These are phyloP conservation scores for Saccopteryx leptura DNA, from an alignment of 2,113 vertebrate species.

Conservation along the genomic window DNA sequence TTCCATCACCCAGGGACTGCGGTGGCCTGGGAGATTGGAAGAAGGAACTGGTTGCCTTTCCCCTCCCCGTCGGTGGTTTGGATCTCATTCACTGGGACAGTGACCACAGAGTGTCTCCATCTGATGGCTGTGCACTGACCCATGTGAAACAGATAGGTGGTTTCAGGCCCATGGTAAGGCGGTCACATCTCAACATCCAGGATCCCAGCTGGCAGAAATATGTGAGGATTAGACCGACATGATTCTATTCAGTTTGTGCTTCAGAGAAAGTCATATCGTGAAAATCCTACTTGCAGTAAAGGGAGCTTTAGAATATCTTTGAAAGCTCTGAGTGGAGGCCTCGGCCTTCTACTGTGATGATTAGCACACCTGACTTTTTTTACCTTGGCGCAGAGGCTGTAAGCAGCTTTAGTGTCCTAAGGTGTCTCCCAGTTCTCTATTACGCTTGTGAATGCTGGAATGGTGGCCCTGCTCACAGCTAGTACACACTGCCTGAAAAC, in stretches of 20 bases:
- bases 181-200: constrained; percentile 48
- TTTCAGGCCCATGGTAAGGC: constrained; percentile 44
- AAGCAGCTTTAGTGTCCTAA: not conserved
- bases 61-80: not conserved
- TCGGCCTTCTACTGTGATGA: not conserved
- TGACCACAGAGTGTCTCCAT: constrained; percentile 33
- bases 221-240: constrained; percentile 65
- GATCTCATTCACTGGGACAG: not conserved
- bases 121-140: constrained; percentile 51
- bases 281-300: constrained; percentile 46
- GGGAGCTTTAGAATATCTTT: constrained; percentile 36
- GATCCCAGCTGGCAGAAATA: constrained; percentile 68
- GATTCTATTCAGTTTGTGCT: constrained; percentile 71
- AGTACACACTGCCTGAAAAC: not conserved
- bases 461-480: not conserved
- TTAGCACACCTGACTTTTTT: not conserved
- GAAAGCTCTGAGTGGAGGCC: not conserved
- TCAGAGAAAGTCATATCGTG: constrained; percentile 69
- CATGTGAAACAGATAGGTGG: not conserved
- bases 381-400: not conserved
- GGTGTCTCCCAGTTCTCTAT: not conserved
- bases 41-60: not conserved
- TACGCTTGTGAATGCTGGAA: not conserved
- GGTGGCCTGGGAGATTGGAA: constrained; percentile 71
- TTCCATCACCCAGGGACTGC: constrained; percentile 24